Evolutionary conservation across 1,140 invertebrate genomes (phyloP).

Genomic region (Drosophila seguyi): DNA sequence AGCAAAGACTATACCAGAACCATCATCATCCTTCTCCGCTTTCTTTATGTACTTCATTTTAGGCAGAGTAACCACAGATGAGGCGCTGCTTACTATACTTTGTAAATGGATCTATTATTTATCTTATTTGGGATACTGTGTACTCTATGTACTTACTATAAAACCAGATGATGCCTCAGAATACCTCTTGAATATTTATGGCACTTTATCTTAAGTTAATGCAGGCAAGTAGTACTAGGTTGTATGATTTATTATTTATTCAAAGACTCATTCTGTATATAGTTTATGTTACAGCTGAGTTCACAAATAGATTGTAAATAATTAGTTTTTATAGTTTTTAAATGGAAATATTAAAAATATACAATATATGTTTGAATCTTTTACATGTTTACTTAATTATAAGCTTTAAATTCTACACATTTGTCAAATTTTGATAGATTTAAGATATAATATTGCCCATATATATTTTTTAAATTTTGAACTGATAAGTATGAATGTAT

Average conservation of each 20-base stretch:
- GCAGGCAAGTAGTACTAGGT: neutral
- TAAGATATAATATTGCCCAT: neutral
- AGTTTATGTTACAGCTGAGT: neutral
- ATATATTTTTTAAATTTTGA: neutral
- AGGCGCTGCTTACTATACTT: neutral
- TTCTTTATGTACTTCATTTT: constrained; percentile 29
- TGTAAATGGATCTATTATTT: neutral
- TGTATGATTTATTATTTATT: neutral
- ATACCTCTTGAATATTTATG: neutral
- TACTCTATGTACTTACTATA: neutral
- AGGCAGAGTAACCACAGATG: neutral
- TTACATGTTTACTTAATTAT: neutral
- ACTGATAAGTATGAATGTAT: neutral
- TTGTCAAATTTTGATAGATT: no score
- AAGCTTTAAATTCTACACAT: neutral
- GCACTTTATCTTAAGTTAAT: neutral
- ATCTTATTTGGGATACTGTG: neutral
- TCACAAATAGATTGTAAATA: neutral
- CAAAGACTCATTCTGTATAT: neutral
- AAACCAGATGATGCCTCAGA: neutral
- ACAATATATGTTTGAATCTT: neutral
- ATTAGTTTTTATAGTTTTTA: neutral
- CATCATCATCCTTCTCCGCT: constrained; percentile 38
- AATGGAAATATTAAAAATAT: neutral
- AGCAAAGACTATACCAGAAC: constrained; percentile 5